Conservation (phyloP, 1,140 invertebrate genomes). For the Glossosoma conforme region DNA sequence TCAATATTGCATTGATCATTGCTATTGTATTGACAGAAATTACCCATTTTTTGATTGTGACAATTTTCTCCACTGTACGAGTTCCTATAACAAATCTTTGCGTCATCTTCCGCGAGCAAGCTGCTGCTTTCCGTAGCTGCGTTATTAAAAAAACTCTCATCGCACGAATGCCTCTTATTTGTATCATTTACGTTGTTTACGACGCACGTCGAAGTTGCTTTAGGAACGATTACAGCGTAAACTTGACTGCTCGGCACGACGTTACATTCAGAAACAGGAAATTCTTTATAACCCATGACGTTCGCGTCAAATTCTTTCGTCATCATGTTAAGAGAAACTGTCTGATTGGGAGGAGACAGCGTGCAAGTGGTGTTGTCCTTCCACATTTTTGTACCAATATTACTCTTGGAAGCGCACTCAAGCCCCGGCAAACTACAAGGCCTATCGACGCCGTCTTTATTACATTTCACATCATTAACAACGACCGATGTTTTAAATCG, state of each 20-base stretch:
- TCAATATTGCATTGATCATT: constrained; percentile 1
- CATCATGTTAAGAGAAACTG: constrained; percentile 45
- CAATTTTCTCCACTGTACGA: constrained; percentile 26
- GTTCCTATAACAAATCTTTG: constrained; percentile 15
- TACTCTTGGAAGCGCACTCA: constrained; percentile 18
- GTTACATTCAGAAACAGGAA: constrained; percentile 34
- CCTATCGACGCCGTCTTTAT: constrained; percentile 35
- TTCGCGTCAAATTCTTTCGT: constrained; percentile 35
- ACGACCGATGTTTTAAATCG: constrained; percentile 27
- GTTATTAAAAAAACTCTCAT: constrained; percentile 39
- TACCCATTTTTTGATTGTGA: constrained; percentile 21
- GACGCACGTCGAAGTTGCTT: constrained; percentile 32
- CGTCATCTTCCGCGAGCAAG: not conserved
- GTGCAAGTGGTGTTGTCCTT: constrained; percentile 34
- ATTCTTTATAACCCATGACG: constrained; percentile 42
- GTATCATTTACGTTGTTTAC: constrained; percentile 3
- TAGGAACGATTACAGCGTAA: constrained; percentile 48
- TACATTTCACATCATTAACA: constrained; percentile 26
- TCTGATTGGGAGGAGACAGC: constrained; percentile 45
- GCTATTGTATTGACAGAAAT: constrained; percentile 25
- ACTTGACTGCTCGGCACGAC: constrained; percentile 34
- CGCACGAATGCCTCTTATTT: constrained; percentile 37
- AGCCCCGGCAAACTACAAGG: constrained; percentile 37
- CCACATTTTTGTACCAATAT: not conserved
- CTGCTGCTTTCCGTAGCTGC: not conserved